phyloP scores from a whole-genome alignment of 92 coral and sea anemone genomes.

The Phenganax subtilis region DNA sequence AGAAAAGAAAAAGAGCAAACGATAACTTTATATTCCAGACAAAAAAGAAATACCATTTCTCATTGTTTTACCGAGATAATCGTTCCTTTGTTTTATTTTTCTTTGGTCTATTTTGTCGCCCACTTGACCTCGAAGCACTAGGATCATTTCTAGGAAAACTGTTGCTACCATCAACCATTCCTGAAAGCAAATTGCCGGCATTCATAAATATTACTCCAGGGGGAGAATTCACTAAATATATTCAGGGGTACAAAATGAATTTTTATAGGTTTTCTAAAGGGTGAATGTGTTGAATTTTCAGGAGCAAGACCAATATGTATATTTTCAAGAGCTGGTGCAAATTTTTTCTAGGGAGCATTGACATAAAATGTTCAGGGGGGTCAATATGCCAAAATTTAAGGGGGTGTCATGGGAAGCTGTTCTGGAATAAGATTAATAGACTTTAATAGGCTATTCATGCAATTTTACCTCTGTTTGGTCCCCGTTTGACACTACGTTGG shows the following conservation, averaged over 20 bases:
- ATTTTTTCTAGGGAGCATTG: too few relatives aligned
- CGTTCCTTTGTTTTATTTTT: slow-evolving; percentile 29
- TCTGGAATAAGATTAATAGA: too few relatives aligned
- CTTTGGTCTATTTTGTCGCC: slow-evolving; percentile 26
- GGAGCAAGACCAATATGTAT: too few relatives aligned
- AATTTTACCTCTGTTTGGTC: slow-evolving; percentile 14
- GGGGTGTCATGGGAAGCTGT: too few relatives aligned
- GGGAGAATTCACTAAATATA: not conserved
- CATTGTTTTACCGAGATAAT: slow-evolving; percentile 5
- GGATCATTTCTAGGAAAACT: slow-evolving; percentile 21
- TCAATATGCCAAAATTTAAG: too few relatives aligned
- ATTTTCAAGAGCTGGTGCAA: too few relatives aligned
- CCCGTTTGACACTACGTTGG: slow-evolving; percentile 17
- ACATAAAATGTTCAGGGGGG: too few relatives aligned
- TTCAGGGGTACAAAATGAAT: too few relatives aligned
- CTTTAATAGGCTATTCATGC: not conserved
- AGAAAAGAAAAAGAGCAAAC: too few relatives aligned
- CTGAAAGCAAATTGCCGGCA: not conserved
- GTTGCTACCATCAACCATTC: not conserved
- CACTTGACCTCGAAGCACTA: slow-evolving; percentile 11
- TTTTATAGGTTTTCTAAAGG: too few relatives aligned
- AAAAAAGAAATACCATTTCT: not conserved
- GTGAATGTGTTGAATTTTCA: too few relatives aligned
- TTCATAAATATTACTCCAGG: not conserved
- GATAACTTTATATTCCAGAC: not conserved